A percentile compares a stretch with the other conserved stretches of the same genome.
Conservation (phyloP, 2,888 invertebrate genomes). For the Alsophila aescularia region DNA sequence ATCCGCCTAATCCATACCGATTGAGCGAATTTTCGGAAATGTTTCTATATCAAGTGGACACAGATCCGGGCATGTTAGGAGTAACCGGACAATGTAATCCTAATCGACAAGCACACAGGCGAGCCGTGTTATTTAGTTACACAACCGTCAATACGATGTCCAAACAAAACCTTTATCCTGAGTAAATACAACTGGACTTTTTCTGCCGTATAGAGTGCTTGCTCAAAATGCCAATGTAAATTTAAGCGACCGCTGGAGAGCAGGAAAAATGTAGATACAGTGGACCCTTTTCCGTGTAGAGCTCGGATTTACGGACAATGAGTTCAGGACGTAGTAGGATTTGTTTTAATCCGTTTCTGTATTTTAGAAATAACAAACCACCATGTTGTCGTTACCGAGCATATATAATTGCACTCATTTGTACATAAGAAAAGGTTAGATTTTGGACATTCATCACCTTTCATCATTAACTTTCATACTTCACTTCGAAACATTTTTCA, state of each 20-base stretch:
- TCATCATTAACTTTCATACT: too few relatives aligned
- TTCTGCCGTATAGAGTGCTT: conserved; percentile 32
- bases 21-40: conserved; percentile 2
- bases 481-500: too few relatives aligned
- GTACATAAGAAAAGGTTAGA: too few relatives aligned
- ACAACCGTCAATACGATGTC: conserved; percentile 36
- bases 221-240: conserved; percentile 33
- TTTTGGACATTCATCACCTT: too few relatives aligned
- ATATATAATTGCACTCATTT: too few relatives aligned
- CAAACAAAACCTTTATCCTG: conserved; percentile 47
- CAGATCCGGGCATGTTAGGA: conserved; percentile 11
- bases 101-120: conserved; percentile 25
- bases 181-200: conserved; percentile 41
- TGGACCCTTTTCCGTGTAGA: conserved; percentile 16
- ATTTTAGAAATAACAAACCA: too few relatives aligned
- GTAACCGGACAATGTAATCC: conserved; percentile 22
- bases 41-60: not conserved
- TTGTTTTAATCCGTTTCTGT: conserved; percentile 5
- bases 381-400: too few relatives aligned
- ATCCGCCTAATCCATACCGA: conserved; percentile 2
- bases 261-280: conserved; percentile 25
- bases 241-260: conserved; percentile 26
- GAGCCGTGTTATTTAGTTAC: conserved; percentile 27
- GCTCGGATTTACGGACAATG: conserved; percentile 25
- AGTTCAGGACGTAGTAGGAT: conserved; percentile 16